Evolutionary conservation across 2,888 invertebrate genomes (phyloP).

Genomic region (Zygogramma bicolorata): DNA sequence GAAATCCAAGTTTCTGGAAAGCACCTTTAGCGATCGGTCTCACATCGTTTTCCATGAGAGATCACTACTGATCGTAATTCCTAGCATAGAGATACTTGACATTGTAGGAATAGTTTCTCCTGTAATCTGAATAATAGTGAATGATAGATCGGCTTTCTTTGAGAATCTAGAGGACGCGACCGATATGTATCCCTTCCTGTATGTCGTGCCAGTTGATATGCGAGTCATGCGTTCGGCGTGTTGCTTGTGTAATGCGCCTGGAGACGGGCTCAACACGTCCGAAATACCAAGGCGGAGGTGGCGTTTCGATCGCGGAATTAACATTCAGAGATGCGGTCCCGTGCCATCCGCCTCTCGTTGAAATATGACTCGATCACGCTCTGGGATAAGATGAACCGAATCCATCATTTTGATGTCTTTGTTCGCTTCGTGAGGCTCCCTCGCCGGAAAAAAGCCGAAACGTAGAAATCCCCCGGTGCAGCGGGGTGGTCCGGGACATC

Average conservation of each 20-base stretch:
- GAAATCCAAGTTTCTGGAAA: too few species aligned
- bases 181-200: too few species aligned
- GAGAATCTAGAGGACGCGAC: too few species aligned
- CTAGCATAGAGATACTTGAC: too few species aligned
- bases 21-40: too few species aligned
- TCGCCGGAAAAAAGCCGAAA: conserved; percentile 62
- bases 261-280: conserved; percentile 56
- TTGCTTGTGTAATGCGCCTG: conserved; percentile 55
- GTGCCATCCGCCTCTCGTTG: conserved; percentile 64
- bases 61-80: too few species aligned
- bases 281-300: conserved; percentile 60
- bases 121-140: too few species aligned
- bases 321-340: conserved; percentile 66
- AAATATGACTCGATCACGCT: conserved; percentile 70
- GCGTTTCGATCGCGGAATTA: conserved; percentile 64
- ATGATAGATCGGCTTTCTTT: too few species aligned
- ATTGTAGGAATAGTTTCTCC: too few species aligned
- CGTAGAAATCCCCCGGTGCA: conserved; percentile 64
- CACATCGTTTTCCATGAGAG: too few species aligned
- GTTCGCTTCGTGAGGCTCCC: conserved; percentile 65
- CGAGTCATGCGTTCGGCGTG: conserved; percentile 53
- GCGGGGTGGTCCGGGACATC: conserved; percentile 62
- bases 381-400: conserved; percentile 68
- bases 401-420: conserved; percentile 70
- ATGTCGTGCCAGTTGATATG: conserved; percentile 41